A percentile compares a stretch with the other conserved stretches of the same genome.
Evolutionary conservation across 2,797 vertebrate genomes (phyloP).

Genomic region (Cynopterus sphinx): DNA sequence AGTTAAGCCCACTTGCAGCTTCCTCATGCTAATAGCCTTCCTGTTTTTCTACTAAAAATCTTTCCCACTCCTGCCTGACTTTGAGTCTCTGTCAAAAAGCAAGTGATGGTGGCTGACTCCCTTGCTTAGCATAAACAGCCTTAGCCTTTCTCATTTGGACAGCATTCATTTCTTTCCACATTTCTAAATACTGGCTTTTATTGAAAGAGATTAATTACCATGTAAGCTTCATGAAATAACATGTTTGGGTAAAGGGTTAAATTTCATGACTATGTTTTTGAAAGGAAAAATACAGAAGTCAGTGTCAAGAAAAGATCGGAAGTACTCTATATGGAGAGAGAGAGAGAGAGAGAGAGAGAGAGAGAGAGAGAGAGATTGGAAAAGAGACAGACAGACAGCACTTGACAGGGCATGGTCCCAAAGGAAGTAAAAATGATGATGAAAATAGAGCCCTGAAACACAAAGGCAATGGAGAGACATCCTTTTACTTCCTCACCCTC

Average conservation of each 20-base stretch:
- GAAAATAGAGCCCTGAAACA: background rate
- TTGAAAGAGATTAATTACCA: background rate
- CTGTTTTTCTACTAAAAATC: background rate
- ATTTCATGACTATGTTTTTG: background rate
- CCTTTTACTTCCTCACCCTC: background rate
- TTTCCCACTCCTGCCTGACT: background rate
- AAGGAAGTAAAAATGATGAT: background rate
- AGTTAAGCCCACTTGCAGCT: background rate
- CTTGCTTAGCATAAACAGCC: background rate
- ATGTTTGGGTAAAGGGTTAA: background rate
- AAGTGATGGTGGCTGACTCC: background rate
- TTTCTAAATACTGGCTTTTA: background rate
- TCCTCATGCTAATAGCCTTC: background rate
- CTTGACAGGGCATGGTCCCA: background rate
- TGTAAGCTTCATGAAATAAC: background rate
- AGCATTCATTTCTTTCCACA: background rate
- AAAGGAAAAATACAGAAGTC: background rate
- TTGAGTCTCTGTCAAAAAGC: background rate
- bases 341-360: background rate
- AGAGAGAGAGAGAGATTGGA: background rate
- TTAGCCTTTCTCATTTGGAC: background rate
- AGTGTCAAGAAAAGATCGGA: background rate
- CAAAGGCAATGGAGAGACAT: background rate
- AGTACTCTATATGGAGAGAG: background rate
- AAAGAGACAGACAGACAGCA: background rate